These are phyloP conservation scores for Isichthys henryi DNA, from an alignment of 2,113 vertebrate species.

Conservation along the genomic window DNA sequence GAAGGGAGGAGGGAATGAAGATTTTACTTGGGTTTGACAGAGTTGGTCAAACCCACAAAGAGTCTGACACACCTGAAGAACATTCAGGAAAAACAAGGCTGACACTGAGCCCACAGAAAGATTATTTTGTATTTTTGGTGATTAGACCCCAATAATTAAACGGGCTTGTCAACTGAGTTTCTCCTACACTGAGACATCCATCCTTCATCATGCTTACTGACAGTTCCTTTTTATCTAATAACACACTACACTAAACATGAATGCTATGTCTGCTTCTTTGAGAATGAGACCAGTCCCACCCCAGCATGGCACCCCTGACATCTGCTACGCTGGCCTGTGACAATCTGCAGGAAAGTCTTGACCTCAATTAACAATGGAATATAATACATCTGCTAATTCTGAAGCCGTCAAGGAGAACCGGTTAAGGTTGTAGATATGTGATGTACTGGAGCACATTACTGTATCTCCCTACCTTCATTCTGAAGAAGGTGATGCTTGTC, in stretches of 20 bases:
- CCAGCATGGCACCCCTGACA: background rate
- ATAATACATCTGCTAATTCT: background rate
- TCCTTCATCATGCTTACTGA: background rate
- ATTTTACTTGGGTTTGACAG: background rate
- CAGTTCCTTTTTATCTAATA: background rate
- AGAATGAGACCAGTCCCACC: background rate
- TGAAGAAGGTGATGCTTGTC: conserved; percentile 96
- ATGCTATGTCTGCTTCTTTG: background rate
- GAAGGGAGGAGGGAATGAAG: background rate
- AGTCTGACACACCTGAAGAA: background rate
- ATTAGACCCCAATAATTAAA: background rate
- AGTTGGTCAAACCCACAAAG: background rate
- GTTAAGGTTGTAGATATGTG: background rate
- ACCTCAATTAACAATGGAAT: conserved; percentile 7
- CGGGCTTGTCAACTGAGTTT: background rate
- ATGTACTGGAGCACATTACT: background rate
- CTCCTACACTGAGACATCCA: background rate
- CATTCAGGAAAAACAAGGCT: background rate
- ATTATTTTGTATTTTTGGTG: background rate
- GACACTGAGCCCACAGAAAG: background rate
- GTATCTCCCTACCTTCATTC: conserved; percentile 81
- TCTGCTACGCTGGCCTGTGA: background rate
- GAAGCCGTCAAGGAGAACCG: background rate
- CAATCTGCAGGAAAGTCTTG: background rate
- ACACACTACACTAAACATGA: background rate